Evolutionary conservation across 1,140 invertebrate species (phyloP).

Genomic region (Anoplolepis gracilipes): DNA sequence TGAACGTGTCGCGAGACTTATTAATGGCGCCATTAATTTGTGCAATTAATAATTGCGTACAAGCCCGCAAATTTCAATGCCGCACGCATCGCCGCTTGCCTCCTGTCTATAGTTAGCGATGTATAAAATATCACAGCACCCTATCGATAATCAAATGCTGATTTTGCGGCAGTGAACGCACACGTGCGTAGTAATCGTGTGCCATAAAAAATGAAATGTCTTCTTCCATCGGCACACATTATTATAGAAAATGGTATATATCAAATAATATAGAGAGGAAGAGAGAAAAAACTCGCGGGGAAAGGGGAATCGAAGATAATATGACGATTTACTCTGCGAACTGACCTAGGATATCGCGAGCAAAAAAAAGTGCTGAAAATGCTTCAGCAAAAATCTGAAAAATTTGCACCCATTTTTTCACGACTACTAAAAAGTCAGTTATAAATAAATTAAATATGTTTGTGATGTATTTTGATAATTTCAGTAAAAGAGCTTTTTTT

Average conservation of each 20-base stretch:
- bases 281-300: too few relatives aligned
- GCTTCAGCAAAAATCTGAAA: constrained; percentile 37
- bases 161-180: constrained; percentile 23
- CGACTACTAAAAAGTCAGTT: not conserved
- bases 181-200: constrained; percentile 35
- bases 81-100: constrained; percentile 4
- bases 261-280: not conserved
- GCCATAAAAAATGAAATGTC: constrained; percentile 39
- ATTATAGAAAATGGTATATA: constrained; percentile 13
- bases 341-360: constrained; percentile 11
- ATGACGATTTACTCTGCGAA: constrained; percentile 9
- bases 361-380: constrained; percentile 6
- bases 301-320: constrained; percentile 5
- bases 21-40: constrained; percentile 37
- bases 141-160: constrained; percentile 49
- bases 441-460: not conserved
- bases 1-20: constrained; percentile 2
- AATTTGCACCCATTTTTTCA: not conserved
- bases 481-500: not conserved
- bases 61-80: constrained; percentile 36
- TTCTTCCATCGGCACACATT: constrained; percentile 4
- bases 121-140: constrained; percentile 39
- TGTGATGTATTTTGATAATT: not conserved
- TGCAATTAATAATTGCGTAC: constrained; percentile 39
- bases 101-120: constrained; percentile 21